Conservation (phyloP, 2,888 invertebrate genomes). For the Alsophila aescularia region DNA sequence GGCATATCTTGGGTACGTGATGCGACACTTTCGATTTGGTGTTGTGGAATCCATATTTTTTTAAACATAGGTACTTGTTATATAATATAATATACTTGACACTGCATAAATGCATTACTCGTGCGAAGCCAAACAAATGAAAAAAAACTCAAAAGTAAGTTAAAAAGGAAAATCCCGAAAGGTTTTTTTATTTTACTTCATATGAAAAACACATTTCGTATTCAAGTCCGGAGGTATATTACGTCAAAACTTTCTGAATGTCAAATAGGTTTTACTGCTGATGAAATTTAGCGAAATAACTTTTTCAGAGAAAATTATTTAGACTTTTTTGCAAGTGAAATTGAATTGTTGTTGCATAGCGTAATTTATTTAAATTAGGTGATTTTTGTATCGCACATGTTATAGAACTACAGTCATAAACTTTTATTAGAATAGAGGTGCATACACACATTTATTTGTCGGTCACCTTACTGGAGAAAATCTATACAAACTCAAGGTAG, state of each 20-base stretch:
- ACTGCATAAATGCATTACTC: no score
- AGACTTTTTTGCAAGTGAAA: conserved; percentile 16
- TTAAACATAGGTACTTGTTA: no score
- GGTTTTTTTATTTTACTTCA: not conserved
- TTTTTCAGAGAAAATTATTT: conserved; percentile 4
- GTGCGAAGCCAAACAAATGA: no score
- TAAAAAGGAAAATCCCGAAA: not conserved
- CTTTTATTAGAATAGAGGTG: no score
- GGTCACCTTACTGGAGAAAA: no score
- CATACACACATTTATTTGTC: no score
- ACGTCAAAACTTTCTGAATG: conserved; percentile 17
- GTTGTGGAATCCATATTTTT: no score
- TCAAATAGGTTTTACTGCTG: conserved; percentile 13
- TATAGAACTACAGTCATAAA: not conserved
- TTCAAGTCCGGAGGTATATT: conserved; percentile 14
- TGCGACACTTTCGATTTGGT: no score
- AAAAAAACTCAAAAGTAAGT: no score
- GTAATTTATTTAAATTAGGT: not conserved
- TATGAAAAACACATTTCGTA: conserved; percentile 7
- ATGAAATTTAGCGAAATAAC: conserved; percentile 9
- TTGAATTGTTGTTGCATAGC: not conserved
- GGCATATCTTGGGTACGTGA: no score
- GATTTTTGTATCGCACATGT: not conserved
- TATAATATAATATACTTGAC: no score
- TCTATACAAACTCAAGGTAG: no score